Conservation (phyloP, 2,888 invertebrate species). For the Ophion ellenae region DNA sequence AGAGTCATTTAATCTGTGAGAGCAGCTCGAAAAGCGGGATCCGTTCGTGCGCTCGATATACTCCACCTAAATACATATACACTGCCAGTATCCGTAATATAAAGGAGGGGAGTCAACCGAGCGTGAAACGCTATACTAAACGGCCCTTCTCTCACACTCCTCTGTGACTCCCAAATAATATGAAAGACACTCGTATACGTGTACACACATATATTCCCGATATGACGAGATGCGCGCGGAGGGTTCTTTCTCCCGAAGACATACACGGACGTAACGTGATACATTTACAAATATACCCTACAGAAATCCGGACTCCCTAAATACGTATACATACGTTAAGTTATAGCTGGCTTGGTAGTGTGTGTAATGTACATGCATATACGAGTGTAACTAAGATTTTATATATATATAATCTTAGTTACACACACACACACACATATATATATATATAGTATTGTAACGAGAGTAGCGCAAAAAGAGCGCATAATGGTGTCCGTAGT, state of each 20-base stretch:
- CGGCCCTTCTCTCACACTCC: constrained; percentile 74
- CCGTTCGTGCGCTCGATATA: constrained; percentile 56
- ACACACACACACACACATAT: neutral
- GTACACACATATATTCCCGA: constrained; percentile 29
- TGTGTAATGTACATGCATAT: neutral
- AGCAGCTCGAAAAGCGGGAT: constrained; percentile 49
- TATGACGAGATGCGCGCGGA: constrained; percentile 22
- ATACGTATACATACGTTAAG: neutral
- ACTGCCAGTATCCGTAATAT: constrained; percentile 52
- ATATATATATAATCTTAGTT: constrained; percentile 28
- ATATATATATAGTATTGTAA: constrained; percentile 57
- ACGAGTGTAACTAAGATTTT: constrained; percentile 27
- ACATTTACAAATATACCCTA: constrained; percentile 35
- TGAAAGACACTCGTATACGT: constrained; percentile 42
- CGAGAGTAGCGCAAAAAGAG: constrained; percentile 77
- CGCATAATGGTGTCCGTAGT: constrained; percentile 80
- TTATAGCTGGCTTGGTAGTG: neutral
- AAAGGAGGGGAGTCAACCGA: constrained; percentile 79
- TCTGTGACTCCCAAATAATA: constrained; percentile 60
- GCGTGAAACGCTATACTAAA: constrained; percentile 84
- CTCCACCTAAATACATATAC: constrained; percentile 33
- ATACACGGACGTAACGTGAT: constrained; percentile 31
- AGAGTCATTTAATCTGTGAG: constrained; percentile 70
- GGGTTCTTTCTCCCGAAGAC: constrained; percentile 35
- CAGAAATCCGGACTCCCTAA: constrained; percentile 29